A percentile compares a stretch with the other conserved stretches of the same genome.
These are phyloP conservation scores for Lepidostoma basale DNA, from an alignment of 1,140 invertebrate genomes.

Conservation along the genomic window DNA sequence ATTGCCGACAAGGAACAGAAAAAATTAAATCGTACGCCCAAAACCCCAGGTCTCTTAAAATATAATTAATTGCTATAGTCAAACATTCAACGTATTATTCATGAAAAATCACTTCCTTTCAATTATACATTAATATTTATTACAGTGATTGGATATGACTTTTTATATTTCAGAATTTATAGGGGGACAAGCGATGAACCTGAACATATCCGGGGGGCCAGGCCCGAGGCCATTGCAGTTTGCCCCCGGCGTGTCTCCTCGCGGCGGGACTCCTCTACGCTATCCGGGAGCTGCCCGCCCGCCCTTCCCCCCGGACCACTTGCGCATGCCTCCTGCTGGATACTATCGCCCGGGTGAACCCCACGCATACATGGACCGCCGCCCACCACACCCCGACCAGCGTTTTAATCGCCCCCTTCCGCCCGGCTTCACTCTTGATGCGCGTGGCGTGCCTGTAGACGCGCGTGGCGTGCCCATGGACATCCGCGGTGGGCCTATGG, in stretches of 20 bases:
- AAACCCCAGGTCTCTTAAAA: slow-evolving; percentile 34
- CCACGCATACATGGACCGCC: neutral
- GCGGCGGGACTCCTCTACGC: neutral
- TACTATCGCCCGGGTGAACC: too few relatives aligned
- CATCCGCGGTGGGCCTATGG: too few relatives aligned
- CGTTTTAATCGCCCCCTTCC: neutral
- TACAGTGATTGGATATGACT: neutral
- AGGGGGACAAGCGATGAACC: slow-evolving; percentile 34
- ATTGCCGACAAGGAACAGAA: slow-evolving; percentile 55
- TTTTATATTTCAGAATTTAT: slow-evolving; percentile 31
- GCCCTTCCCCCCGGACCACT: slow-evolving; percentile 9
- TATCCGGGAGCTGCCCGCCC: slow-evolving; percentile 49
- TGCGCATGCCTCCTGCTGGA: slow-evolving; percentile 9
- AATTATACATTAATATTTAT: neutral
- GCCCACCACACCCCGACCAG: neutral
- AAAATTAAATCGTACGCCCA: slow-evolving; percentile 48
- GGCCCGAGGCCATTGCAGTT: slow-evolving; percentile 2
- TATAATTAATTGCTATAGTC: too few relatives aligned
- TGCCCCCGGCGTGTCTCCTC: neutral
- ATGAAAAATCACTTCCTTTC: neutral
- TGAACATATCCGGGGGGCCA: slow-evolving; percentile 25
- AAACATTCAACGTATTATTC: neutral
- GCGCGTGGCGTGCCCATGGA: neutral
- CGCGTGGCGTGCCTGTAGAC: neutral
- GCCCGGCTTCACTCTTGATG: neutral